Evolutionary conservation across 35 echinoderm and acorn worm genomes (phyloP).

Genomic region (Chiridota heheva): DNA sequence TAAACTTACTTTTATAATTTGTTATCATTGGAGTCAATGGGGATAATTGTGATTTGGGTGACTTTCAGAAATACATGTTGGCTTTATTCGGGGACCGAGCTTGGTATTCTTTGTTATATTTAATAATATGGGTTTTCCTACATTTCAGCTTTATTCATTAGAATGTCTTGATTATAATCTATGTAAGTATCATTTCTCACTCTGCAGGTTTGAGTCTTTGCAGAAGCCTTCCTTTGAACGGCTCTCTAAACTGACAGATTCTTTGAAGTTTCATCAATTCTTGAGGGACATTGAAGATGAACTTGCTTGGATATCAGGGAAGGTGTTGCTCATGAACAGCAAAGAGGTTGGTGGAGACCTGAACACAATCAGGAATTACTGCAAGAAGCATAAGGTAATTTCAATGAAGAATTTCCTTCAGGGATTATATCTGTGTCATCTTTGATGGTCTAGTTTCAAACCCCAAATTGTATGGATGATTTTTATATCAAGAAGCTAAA

Average conservation of each 20-base stretch:
- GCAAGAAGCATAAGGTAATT: slow-evolving; percentile 85
- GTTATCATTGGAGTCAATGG: background rate
- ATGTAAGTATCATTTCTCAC: too few species aligned
- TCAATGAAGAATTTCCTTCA: too few species aligned
- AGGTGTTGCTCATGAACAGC: slow-evolving; percentile 40
- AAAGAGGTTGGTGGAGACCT: slow-evolving; percentile 60
- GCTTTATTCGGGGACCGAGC: background rate
- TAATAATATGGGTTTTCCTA: background rate
- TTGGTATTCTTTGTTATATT: background rate
- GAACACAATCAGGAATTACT: slow-evolving; percentile 58
- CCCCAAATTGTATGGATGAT: too few species aligned
- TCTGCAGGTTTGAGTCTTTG: slow-evolving; percentile 64
- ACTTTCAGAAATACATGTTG: background rate
- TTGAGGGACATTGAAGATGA: slow-evolving; percentile 83
- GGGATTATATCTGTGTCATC: too few species aligned
- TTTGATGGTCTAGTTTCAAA: too few species aligned
- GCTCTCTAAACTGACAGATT: slow-evolving; percentile 51
- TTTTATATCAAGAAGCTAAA: too few species aligned
- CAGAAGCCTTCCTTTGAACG: slow-evolving; percentile 20
- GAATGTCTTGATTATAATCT: background rate
- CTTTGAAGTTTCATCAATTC: slow-evolving; percentile 59
- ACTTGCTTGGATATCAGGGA: slow-evolving; percentile 89
- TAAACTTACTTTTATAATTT: background rate
- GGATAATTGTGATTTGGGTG: background rate
- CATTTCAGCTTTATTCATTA: background rate